Evolutionary conservation across 2,113 vertebrate species (phyloP), one percentile per base, ranked within the genome.

Genomic region (Toxotes chatareus): DNA sequence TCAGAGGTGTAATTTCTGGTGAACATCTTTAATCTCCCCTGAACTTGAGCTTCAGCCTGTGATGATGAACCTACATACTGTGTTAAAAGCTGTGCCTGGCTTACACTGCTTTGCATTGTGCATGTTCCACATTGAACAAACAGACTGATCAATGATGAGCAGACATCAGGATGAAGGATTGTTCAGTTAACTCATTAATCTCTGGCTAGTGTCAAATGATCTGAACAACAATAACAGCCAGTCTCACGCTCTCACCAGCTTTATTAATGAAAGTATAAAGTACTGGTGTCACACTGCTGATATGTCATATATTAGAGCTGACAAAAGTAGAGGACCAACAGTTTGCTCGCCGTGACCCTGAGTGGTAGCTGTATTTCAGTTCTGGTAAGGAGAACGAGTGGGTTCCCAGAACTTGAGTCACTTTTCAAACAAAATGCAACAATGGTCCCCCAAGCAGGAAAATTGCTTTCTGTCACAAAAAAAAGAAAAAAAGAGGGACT

Each of bases 391-490:
- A 78, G 27, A 51, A 67, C 72, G 44, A 55, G 51, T 63, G 53
- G n/a, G 3, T 66, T 89, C 57, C 73, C 49, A 66, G 64, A 60
- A 83, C 42, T 71, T 56, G 73, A 72, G 80, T 85, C 80, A 88
- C 89, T 79, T 88, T 85, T 85, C 79, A 73, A 77, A 86, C 61
- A 36, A 77, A 86, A 79, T 49, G 66, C 7, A 65, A 63, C 81
- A 80, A 27, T 38, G 23, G 68, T 71, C 61, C 59, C 71, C 36
- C 36, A 80, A 72, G 72, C 62, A 65, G 60, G 53, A 49, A 86
- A 88, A 91, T 91, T 84, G 73, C 78, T 90, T 90, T 81, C 78
- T 63, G 84, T 89, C 66, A 72, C 49, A 76, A 70, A 67, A 68
- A 72, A 76, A 7, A 38, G 42, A 55, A 76, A 70, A 67, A 68